Conservation (phyloP, 2,888 invertebrate genomes). For the Branchinecta sandiegonensis region DNA sequence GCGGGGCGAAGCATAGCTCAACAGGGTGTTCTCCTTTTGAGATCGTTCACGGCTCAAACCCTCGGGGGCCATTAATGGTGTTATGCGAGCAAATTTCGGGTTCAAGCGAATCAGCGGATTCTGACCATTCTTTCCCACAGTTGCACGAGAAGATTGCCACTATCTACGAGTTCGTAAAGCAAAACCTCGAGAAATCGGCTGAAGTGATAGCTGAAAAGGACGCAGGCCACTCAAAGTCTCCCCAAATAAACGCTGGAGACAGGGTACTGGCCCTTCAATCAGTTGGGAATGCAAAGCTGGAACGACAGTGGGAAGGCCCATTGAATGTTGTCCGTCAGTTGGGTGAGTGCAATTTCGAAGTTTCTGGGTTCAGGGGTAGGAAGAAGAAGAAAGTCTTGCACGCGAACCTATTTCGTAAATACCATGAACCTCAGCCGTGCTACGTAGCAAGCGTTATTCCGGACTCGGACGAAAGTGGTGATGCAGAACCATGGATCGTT, state of each 20-base stretch:
- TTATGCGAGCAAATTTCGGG: neutral
- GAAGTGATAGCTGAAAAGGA: neutral
- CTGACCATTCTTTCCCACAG: too few species aligned
- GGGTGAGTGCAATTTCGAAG: neutral
- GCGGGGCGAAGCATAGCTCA: neutral
- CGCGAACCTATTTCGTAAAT: neutral
- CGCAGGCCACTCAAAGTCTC: neutral
- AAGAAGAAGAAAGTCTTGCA: neutral
- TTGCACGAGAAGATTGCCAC: too few species aligned
- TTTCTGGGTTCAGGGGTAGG: neutral
- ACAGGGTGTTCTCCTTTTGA: neutral
- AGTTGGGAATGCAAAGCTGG: neutral
- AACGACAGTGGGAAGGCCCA: slow-evolving; percentile 5
- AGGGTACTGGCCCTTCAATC: neutral
- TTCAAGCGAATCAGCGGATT: neutral
- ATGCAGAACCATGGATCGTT: too few species aligned
- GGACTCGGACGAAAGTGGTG: too few species aligned
- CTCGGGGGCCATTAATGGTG: neutral
- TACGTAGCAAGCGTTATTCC: neutral
- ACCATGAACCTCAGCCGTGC: neutral
- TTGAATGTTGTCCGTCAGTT: neutral
- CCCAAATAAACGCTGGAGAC: neutral
- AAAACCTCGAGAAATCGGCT: neutral
- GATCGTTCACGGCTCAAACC: neutral
- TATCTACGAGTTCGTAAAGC: neutral